Conservation (phyloP, 2,113 vertebrate species). For the Andinoacara biseriatus region DNA sequence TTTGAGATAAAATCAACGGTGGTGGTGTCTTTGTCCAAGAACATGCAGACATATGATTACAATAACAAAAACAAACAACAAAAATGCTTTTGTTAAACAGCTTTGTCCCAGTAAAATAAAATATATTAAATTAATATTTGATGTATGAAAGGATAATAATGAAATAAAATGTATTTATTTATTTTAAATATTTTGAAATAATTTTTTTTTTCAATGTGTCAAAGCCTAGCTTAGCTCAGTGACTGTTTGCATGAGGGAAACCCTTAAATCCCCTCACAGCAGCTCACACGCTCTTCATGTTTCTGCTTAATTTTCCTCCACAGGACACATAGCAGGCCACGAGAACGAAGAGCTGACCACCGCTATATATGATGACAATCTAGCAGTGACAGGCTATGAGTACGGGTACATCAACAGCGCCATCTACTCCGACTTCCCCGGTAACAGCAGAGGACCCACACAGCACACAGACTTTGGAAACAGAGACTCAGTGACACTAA, state of each 20-base stretch:
- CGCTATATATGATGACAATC: no score
- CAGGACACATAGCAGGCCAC: background rate
- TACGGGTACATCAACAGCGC: accelerated
- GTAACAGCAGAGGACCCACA: background rate
- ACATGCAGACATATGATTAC: no score
- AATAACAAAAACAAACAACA: no score
- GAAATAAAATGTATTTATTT: no score
- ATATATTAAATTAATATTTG: no score
- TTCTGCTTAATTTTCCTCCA: background rate
- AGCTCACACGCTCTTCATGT: background rate
- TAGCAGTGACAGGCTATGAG: background rate
- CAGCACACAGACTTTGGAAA: background rate
- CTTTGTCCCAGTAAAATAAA: no score
- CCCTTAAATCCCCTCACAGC: background rate
- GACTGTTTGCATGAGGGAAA: background rate
- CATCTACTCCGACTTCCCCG: accelerated
- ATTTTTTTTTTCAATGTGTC: no score
- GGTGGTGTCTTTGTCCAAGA: no score
- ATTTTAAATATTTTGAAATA: no score
- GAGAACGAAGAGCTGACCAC: background rate
- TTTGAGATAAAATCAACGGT: no score
- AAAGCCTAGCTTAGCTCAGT: background rate
- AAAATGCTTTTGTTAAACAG: no score
- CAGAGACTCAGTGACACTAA: accelerated
- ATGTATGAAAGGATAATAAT: no score